These are phyloP conservation scores for Athrips mouffetella DNA, from an alignment of 2,888 invertebrate species.

Conservation along the genomic window DNA sequence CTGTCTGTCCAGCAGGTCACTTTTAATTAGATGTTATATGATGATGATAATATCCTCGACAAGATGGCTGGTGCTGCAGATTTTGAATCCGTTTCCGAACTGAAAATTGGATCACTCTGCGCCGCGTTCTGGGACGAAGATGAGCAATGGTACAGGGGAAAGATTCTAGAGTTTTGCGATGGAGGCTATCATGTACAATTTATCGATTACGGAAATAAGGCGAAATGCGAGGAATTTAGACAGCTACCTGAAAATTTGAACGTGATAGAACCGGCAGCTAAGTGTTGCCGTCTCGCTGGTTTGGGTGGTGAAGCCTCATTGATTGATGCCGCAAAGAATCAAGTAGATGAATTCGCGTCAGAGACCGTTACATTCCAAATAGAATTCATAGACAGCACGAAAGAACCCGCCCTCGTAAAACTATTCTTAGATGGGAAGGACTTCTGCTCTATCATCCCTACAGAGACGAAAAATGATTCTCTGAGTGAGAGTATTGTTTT, in stretches of 20 bases:
- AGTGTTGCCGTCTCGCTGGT: constrained; percentile 79
- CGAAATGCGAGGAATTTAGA: constrained; percentile 78
- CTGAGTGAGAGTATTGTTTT: not conserved
- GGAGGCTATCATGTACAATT: constrained; percentile 79
- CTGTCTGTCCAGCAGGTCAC: too few relatives aligned
- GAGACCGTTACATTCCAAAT: constrained; percentile 73
- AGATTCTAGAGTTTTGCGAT: constrained; percentile 78
- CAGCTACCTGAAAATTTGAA: constrained; percentile 80
- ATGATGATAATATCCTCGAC: constrained; percentile 80
- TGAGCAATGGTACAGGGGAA: constrained; percentile 82
- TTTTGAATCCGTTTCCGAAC: constrained; percentile 70
- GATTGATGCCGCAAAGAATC: constrained; percentile 55
- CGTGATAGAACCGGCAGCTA: constrained; percentile 78
- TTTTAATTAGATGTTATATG: too few relatives aligned
- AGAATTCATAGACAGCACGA: constrained; percentile 78
- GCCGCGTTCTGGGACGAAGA: constrained; percentile 83
- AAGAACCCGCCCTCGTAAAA: constrained; percentile 78
- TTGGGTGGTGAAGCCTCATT: constrained; percentile 63
- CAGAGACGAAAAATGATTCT: not conserved
- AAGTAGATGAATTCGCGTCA: constrained; percentile 53
- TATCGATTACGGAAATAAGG: constrained; percentile 84
- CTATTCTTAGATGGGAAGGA: constrained; percentile 76
- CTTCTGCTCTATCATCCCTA: constrained; percentile 7
- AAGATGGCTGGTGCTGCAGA: constrained; percentile 71
- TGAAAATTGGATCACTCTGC: constrained; percentile 79